These are phyloP conservation scores for Apteryx mantelli DNA, from an alignment of 2,113 vertebrate species.

Conservation along the genomic window DNA sequence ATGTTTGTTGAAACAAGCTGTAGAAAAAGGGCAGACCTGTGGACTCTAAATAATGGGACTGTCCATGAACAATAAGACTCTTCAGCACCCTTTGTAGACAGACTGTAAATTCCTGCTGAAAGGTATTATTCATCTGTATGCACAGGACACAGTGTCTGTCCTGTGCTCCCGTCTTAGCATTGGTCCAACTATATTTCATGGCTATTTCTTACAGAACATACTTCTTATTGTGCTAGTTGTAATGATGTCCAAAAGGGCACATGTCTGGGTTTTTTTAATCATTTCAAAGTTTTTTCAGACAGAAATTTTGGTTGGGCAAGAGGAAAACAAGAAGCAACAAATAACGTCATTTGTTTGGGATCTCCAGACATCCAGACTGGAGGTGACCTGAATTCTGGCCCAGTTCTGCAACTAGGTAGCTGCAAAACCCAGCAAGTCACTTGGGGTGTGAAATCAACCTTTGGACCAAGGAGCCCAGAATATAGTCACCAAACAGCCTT, in stretches of 20 bases:
- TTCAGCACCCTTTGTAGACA: background rate
- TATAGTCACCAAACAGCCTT: background rate
- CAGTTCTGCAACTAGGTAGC: background rate
- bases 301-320: background rate
- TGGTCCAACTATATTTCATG: background rate
- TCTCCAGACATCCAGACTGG: background rate
- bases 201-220: background rate
- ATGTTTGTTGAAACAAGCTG: conserved; percentile 41
- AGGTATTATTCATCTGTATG: background rate
- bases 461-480: background rate
- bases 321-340: background rate
- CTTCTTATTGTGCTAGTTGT: background rate
- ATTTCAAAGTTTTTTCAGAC: background rate
- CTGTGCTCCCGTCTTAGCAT: background rate
- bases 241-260: background rate
- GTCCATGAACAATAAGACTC: conserved; percentile 14
- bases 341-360: background rate
- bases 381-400: background rate
- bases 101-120: background rate
- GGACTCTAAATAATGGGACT: background rate
- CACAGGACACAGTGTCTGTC: background rate
- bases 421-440: background rate
- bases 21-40: conserved; percentile 8
- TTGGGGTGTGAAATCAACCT: background rate
- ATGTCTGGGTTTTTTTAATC: background rate